phyloP scores from a whole-genome alignment of 1,140 invertebrate species.

The Ectropis grisescens region DNA sequence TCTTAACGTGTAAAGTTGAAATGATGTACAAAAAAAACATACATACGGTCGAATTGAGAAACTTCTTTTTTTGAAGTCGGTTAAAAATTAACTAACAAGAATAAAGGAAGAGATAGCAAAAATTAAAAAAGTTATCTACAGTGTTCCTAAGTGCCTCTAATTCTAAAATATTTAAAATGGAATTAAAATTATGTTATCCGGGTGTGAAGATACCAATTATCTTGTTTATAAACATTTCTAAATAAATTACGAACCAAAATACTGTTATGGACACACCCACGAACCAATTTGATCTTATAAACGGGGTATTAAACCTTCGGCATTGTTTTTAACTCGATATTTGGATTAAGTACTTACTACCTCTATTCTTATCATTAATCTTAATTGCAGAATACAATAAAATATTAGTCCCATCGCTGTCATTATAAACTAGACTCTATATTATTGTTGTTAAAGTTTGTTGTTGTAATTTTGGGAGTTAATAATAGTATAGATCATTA shows the following conservation, averaged over 20 bases:
- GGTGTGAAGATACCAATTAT: conserved; percentile 4
- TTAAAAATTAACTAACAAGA: no score
- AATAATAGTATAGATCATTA: conserved; percentile 53
- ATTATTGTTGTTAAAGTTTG: conserved; percentile 42
- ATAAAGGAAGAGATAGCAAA: no score
- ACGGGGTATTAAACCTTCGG: conserved; percentile 29
- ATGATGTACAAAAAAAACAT: no score
- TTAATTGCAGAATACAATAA: conserved; percentile 66
- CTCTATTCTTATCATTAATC: conserved; percentile 64
- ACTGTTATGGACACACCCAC: conserved; percentile 28
- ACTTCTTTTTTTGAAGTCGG: no score
- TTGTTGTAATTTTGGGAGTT: conserved; percentile 18
- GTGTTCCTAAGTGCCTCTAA: no score
- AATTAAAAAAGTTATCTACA: no score
- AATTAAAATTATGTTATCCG: background rate
- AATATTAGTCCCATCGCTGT: conserved; percentile 61
- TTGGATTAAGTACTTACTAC: conserved; percentile 61
- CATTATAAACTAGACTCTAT: no score
- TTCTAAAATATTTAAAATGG: no score
- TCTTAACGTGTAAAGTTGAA: no score
- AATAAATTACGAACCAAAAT: conserved; percentile 19
- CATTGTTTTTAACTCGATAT: conserved; percentile 57
- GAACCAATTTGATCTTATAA: conserved; percentile 42
- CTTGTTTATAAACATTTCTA: conserved; percentile 8
- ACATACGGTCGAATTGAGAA: no score